phyloP scores from a whole-genome alignment of 2,888 invertebrate species.

The Timema podura region DNA sequence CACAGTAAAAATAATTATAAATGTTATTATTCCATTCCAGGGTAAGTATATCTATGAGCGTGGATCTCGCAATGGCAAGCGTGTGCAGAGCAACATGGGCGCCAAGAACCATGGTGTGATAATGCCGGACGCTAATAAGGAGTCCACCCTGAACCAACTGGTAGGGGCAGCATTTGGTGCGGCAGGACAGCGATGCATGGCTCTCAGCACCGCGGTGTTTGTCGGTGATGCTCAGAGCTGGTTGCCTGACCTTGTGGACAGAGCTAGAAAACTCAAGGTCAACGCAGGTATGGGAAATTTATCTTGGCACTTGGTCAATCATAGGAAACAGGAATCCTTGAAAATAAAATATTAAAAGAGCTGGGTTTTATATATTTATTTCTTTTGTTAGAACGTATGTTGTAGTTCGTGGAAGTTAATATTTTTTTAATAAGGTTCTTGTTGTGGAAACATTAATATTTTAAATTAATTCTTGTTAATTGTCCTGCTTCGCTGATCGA shows the following conservation, averaged over 20 bases:
- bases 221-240: conserved; percentile 89
- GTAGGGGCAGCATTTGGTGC: conserved; percentile 97
- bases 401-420: too few species aligned
- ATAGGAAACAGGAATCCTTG: neutral
- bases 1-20: too few species aligned
- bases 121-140: conserved; percentile 96
- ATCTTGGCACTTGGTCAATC: neutral
- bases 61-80: conserved; percentile 86
- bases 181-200: conserved; percentile 99
- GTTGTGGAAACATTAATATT: too few species aligned
- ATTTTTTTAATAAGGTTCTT: too few species aligned
- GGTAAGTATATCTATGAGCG: conserved; percentile 93
- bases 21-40: conserved; percentile 41
- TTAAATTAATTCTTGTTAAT: too few species aligned
- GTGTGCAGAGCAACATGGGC: conserved; percentile 98
- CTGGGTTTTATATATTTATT: neutral
- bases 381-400: too few species aligned
- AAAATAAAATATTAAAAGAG: neutral
- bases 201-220: conserved; percentile 88
- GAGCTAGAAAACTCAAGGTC: conserved; percentile 79
- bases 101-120: conserved; percentile 99
- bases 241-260: conserved; percentile 87
- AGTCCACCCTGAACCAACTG: conserved; percentile 88
- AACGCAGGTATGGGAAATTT: conserved; percentile 60
- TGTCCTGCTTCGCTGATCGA: too few species aligned